phyloP scores from a whole-genome alignment of 2,888 invertebrate species.

The Drosophila pegasa region DNA sequence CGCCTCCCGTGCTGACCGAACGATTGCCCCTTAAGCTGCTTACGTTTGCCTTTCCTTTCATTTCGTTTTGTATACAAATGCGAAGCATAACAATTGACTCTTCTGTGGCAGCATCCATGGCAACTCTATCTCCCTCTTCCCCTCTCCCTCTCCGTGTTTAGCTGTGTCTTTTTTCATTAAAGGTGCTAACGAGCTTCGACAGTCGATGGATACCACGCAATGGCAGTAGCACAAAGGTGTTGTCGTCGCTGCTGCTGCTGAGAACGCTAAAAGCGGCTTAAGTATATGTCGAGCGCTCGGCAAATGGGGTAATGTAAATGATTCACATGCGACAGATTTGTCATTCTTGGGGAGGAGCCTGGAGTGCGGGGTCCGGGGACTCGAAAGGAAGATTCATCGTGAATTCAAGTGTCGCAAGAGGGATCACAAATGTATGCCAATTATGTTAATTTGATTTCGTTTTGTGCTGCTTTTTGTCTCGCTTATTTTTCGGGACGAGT shows the following conservation, averaged over 20 bases:
- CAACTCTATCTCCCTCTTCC: neutral
- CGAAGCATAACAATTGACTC: slow-evolving; percentile 34
- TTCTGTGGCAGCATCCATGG: slow-evolving; percentile 27
- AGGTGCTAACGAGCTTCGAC: slow-evolving; percentile 66
- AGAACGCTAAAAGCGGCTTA: slow-evolving; percentile 47
- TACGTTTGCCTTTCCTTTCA: slow-evolving; percentile 37
- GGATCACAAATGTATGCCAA: slow-evolving; percentile 64
- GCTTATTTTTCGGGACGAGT: slow-evolving; percentile 40
- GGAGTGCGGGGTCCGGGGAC: neutral
- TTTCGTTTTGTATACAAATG: slow-evolving; percentile 28
- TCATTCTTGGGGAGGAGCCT: slow-evolving; percentile 24
- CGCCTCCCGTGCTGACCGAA: neutral
- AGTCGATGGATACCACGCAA: slow-evolving; percentile 49
- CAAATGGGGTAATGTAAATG: slow-evolving; percentile 18
- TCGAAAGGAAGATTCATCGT: slow-evolving; percentile 7
- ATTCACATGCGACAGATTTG: slow-evolving; percentile 42
- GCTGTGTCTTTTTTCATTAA: slow-evolving; percentile 11
- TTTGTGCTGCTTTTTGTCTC: slow-evolving; percentile 30
- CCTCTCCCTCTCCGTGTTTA: neutral
- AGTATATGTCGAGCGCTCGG: slow-evolving; percentile 16
- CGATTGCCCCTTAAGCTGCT: slow-evolving; percentile 32
- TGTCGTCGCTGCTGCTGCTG: slow-evolving; percentile 2
- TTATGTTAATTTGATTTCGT: slow-evolving; percentile 76
- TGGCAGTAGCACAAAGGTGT: slow-evolving; percentile 36
- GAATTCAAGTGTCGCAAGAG: slow-evolving; percentile 25